Evolutionary conservation across 2,797 vertebrate genomes (phyloP), one percentile per base, ranked within the genome.

Genomic region (Sebastes elongatus): DNA sequence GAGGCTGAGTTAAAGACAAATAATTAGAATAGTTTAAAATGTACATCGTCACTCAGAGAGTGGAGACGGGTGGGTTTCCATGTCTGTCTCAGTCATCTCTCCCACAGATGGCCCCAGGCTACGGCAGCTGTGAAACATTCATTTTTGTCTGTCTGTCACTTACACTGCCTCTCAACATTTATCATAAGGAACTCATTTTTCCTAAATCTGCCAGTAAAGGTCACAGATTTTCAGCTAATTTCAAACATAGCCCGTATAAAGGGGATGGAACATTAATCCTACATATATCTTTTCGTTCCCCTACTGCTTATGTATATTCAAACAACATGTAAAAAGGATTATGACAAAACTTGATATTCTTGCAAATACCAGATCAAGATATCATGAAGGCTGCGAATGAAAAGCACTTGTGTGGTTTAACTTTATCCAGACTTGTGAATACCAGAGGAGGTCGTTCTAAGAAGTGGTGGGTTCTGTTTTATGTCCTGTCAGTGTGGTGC

Each of bases 331-430:
- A 92, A 86, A 82, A 80, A 32, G 85, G 88, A 90, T 92, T 91
- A 92, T 52, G 75, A 76, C 75, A 77, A 91, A 93, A 93, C 87
- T 80, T 86, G 91, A 93, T 94, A 93, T 93, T 92, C 76, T 83
- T 90, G 90, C 91, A 94, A 93, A 95, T 86, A 89, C 84, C 84
- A 90, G 89, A 93, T 94, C 84, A 92, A 92, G 88, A 91, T 91
- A 92, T 93, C 89, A 85, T 88, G 82, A 91, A 91, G 81, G 83
- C 85, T 84, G 87, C 59, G 91, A 93, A 94, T 94, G 80, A 94
- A 93, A 94, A 94, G 90, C 89, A 91, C 85, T 96, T 89, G 90
- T 93, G 92, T 86, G 92, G 87, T 95, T 95, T 91, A 90, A 92
- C 87, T 91, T 91, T 80, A 88, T 94, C 90, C 92, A 92, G 90